Percentiles rank a stretch among this genome's conserved stretches.
phyloP scores from a whole-genome alignment of 2,113 vertebrate species.

The Platysternon megacephalum region DNA sequence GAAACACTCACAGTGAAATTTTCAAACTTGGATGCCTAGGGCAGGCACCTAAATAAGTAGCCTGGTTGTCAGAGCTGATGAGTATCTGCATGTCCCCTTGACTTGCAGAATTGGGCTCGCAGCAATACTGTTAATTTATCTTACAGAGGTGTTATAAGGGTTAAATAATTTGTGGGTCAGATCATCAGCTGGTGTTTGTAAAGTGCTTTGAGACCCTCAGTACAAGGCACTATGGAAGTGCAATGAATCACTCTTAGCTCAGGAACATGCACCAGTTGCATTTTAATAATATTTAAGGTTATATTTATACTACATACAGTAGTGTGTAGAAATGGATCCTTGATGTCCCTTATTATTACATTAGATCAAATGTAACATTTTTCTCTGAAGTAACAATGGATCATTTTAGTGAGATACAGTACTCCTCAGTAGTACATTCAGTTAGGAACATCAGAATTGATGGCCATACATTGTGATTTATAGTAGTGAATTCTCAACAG shows the following conservation, averaged over 20 bases:
- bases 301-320: neutral
- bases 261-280: neutral
- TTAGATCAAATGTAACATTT: neutral
- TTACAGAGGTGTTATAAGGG: neutral
- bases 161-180: neutral
- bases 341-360: conserved; percentile 19
- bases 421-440: neutral
- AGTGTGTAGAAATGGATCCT: conserved; percentile 1
- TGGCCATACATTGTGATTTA: neutral
- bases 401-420: neutral
- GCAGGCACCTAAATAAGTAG: neutral
- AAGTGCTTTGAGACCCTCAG: neutral
- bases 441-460: neutral
- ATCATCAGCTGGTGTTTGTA: neutral
- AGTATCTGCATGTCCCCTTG: neutral
- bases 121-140: neutral
- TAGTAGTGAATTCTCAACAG: neutral
- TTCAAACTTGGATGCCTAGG: neutral
- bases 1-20: neutral
- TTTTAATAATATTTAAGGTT: neutral
- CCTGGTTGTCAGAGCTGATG: neutral
- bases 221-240: neutral
- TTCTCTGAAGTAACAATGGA: neutral
- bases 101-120: neutral
- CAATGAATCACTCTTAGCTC: neutral